Conservation (phyloP, 1,140 invertebrate genomes). For the Subanguina moxae region DNA sequence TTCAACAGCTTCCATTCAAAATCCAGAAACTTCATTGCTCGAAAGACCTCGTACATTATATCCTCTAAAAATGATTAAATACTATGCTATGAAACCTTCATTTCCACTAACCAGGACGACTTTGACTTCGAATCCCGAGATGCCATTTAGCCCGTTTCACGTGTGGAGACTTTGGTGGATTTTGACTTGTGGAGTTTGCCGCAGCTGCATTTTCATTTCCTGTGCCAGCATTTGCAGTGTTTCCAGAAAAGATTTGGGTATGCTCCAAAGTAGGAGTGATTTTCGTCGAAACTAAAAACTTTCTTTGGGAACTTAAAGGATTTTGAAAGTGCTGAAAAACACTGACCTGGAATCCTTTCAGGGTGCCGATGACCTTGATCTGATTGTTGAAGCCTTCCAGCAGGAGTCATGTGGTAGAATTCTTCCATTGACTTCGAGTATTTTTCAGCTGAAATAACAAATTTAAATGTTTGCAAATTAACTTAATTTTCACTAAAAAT, state of each 20-base stretch:
- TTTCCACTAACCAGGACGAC: conserved; percentile 65
- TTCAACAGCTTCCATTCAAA: conserved; percentile 92
- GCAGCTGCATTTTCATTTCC: conserved; percentile 3
- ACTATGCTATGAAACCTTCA: conserved; percentile 73
- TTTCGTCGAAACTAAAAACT: conserved; percentile 43
- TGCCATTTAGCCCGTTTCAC: conserved; percentile 97
- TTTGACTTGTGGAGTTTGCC: neutral
- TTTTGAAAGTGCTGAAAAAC: conserved; percentile 18
- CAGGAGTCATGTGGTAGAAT: conserved; percentile 56
- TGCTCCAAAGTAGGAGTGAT: conserved; percentile 61
- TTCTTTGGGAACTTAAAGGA: conserved; percentile 5
- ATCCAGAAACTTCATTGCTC: conserved; percentile 93
- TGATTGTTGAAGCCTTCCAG: conserved; percentile 49
- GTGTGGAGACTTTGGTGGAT: conserved; percentile 63
- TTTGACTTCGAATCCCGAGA: conserved; percentile 92
- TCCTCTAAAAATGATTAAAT: conserved; percentile 97
- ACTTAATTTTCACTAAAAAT: neutral
- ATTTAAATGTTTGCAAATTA: conserved; percentile 30
- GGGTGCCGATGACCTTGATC: conserved; percentile 70
- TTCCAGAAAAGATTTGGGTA: neutral
- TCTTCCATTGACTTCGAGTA: conserved; percentile 50
- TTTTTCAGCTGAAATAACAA: conserved; percentile 53
- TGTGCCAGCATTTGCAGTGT: neutral
- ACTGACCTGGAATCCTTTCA: conserved; percentile 81
- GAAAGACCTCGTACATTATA: conserved; percentile 99